Conservation (phyloP, 2,888 invertebrate genomes). For the Prostheceraeus crozeri region DNA sequence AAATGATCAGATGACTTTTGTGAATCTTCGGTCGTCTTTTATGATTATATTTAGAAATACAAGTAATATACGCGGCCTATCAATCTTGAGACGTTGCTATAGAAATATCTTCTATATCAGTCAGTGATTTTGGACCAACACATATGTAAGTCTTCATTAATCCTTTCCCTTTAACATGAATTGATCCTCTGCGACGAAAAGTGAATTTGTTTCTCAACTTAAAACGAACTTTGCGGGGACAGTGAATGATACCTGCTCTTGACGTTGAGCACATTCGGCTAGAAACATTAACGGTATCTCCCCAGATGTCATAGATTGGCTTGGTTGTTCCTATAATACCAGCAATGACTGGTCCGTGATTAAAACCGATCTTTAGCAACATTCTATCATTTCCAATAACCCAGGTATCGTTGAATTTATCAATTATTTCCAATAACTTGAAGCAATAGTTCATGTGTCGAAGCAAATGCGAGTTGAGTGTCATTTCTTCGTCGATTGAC, state of each 20-base stretch:
- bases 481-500: conserved; percentile 65
- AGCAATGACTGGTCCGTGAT: conserved; percentile 84
- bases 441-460: conserved; percentile 64
- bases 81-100: no score
- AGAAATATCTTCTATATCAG: no score
- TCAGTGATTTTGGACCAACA: no score
- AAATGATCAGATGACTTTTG: no score
- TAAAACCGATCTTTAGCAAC: conserved; percentile 67
- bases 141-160: conserved; percentile 28
- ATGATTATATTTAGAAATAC: no score
- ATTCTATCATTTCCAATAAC: conserved; percentile 51
- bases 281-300: conserved; percentile 92
- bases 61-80: no score
- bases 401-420: conserved; percentile 53
- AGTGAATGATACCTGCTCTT: conserved; percentile 27
- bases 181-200: conserved; percentile 12
- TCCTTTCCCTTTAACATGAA: conserved; percentile 32
- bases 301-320: conserved; percentile 94
- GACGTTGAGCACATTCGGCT: conserved; percentile 83
- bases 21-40: no score
- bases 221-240: neutral
- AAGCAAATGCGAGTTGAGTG: conserved; percentile 60
- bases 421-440: conserved; percentile 69
- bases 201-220: conserved; percentile 11
- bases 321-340: conserved; percentile 91